Evolutionary conservation across 2,113 vertebrate species (phyloP).

Genomic region (human): DNA sequence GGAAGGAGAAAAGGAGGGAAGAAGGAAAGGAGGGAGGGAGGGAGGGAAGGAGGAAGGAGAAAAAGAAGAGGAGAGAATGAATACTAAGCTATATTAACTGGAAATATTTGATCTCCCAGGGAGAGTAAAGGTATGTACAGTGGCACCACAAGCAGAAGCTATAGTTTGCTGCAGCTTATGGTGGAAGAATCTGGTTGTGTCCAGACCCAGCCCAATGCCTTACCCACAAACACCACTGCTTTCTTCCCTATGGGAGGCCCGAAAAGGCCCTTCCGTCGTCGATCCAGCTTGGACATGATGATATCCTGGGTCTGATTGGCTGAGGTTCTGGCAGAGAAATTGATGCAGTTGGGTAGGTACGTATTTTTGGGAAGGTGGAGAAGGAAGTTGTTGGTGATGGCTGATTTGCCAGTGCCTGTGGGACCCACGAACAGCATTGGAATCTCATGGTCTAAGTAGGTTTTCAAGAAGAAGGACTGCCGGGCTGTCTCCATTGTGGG

Average conservation of each 20-base stretch:
- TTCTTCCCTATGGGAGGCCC: constrained; percentile 92
- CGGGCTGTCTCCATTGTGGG: constrained; percentile 94
- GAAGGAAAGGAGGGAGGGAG: neutral
- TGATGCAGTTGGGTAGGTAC: constrained; percentile 91
- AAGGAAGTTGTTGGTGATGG: constrained; percentile 92
- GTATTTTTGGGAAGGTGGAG: constrained; percentile 89
- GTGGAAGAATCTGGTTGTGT: neutral
- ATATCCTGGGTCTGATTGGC: constrained; percentile 95
- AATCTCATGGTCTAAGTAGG: constrained; percentile 88
- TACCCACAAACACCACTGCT: constrained; percentile 94
- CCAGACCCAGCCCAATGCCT: constrained; percentile 51
- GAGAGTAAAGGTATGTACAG: neutral
- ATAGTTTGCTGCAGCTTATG: neutral
- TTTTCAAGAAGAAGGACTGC: constrained; percentile 92
- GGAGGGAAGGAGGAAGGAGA: neutral
- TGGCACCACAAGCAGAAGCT: neutral
- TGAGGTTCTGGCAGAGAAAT: constrained; percentile 95
- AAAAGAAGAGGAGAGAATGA: neutral
- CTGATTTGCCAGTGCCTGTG: constrained; percentile 96
- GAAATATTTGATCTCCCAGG: neutral
- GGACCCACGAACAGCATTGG: constrained; percentile 93
- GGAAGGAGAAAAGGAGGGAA: neutral
- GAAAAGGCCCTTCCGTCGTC: constrained; percentile 91
- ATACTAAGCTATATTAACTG: neutral
- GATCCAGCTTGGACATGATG: constrained; percentile 94